Evolutionary conservation across 2,113 vertebrate genomes (phyloP).

Genomic region (Acanthochromis polyacanthus): DNA sequence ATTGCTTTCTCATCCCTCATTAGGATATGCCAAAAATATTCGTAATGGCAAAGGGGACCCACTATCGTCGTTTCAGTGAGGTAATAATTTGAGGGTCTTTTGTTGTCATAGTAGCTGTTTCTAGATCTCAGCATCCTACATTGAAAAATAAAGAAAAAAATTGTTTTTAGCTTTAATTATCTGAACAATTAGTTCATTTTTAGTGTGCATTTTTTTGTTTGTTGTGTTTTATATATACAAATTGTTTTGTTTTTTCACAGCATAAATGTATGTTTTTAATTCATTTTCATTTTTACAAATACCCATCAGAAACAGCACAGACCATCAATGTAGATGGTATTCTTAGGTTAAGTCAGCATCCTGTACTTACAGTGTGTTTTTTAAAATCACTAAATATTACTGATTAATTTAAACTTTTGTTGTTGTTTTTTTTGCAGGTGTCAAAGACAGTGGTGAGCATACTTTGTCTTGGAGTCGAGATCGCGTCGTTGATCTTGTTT

Average conservation of each 20-base stretch:
- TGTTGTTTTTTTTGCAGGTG: constrained; percentile 8
- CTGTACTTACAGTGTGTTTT: no score
- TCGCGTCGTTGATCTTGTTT: not conserved
- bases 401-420: not conserved
- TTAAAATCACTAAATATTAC: not conserved
- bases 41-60: not conserved
- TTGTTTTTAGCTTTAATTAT: no score
- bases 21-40: not conserved
- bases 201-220: no score
- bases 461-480: not conserved
- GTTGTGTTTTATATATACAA: no score
- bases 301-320: no score
- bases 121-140: not conserved
- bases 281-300: no score
- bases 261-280: no score
- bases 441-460: not conserved
- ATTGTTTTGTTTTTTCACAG: no score
- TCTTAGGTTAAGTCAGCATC: no score
- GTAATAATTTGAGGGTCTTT: not conserved
- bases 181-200: no score
- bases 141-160: no score
- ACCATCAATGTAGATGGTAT: no score
- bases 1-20: not conserved
- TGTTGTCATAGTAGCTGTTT: not conserved
- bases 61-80: not conserved